A percentile compares a stretch with the other conserved stretches of the same genome.
phyloP scores from a whole-genome alignment of 2,797 vertebrate species.

The Melanotaenia parkinsoni region DNA sequence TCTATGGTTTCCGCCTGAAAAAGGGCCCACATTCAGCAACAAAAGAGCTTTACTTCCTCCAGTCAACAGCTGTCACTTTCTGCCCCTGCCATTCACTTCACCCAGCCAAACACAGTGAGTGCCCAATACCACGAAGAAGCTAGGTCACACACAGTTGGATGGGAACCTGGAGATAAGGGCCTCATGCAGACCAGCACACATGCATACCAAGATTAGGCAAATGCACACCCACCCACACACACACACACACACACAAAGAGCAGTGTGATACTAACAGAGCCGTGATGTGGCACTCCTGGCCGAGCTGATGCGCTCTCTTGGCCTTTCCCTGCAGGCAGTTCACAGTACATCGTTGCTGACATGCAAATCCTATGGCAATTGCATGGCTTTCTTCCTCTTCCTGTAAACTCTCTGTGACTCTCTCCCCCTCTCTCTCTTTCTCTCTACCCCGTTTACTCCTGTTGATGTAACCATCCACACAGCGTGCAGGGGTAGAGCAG shows the following conservation, averaged over 20 bases:
- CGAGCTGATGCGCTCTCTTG: slow-evolving; percentile 52
- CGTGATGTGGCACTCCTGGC: slow-evolving; percentile 49
- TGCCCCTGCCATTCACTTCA: slow-evolving; percentile 48
- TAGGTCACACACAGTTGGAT: slow-evolving; percentile 55
- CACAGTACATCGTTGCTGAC: slow-evolving; percentile 73
- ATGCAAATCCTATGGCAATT: slow-evolving; percentile 80
- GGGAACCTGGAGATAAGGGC: slow-evolving; percentile 62
- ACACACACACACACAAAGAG: slow-evolving; percentile 28
- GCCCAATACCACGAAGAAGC: slow-evolving; percentile 40
- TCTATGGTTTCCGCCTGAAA: slow-evolving; percentile 15
- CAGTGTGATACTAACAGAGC: slow-evolving; percentile 61
- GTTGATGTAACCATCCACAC: slow-evolving; percentile 65
- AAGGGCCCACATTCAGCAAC: slow-evolving; percentile 26
- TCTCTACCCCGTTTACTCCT: slow-evolving; percentile 51
- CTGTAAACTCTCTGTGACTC: slow-evolving; percentile 38
- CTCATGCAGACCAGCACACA: slow-evolving; percentile 25
- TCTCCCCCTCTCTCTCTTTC: slow-evolving; percentile 37
- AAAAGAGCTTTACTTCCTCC: slow-evolving; percentile 50
- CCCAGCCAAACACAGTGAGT: slow-evolving; percentile 34
- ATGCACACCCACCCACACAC: slow-evolving; percentile 27
- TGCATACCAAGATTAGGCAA: slow-evolving; percentile 35
- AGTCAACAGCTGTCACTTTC: slow-evolving; percentile 65
- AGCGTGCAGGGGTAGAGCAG: slow-evolving; percentile 60
- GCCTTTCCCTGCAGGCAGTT: slow-evolving; percentile 72
- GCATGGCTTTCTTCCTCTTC: slow-evolving; percentile 55